Base-by-base conservation (phyloP, 2,888 invertebrate species). In the Pemphredon lugubris region DNA sequence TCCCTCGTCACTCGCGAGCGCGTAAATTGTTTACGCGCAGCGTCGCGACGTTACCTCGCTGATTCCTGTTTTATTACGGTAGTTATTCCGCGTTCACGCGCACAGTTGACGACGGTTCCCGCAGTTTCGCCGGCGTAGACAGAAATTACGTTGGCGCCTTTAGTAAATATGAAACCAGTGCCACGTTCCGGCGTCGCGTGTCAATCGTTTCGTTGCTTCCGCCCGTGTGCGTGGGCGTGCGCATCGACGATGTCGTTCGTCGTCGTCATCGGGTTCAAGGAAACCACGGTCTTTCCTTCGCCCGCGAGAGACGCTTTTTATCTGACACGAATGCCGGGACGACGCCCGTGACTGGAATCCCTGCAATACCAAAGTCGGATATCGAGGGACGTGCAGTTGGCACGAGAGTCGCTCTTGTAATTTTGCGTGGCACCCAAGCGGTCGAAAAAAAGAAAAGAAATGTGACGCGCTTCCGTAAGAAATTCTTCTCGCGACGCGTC, bases 291-390 rank as follows among this genome's bases (percentile, higher is more conserved):
- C 30, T n/a, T 34, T 57, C 54, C 20, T 63, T 30, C 20, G 6
- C 9, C 18, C 30, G 11, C 47, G 39, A 4, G 47, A 67, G 34
- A 53, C 44, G 57, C 55, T 63, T 64, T 58, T 45, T 7, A 20
- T 51, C 40, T 7, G 54, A 76, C 55, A 58, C 55, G 66, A 66
- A 69, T 67, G 69, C 34, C 73, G 47, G 58, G 73, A 66, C 59
- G 63, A 53, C 66, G 34, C 50, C 61, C 76, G 76, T 77, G 76
- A 77, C 77, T 32, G 53, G 73, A 73, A 77, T 77, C 32, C 18
- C 48, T 45, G 37, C 16, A 39, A 58, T 57, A 53, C 18, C 40
- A 37, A 21, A 18, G 40, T 7, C n/a, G 55, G 32, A 45, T 66
- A 66, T 73, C 39, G 54, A 45, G 23, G 18, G 6, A 32, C 48